Evolutionary conservation across 2,797 vertebrate genomes (phyloP), one percentile per base, ranked within the genome.

Genomic region (Ctenopoma multispine): DNA sequence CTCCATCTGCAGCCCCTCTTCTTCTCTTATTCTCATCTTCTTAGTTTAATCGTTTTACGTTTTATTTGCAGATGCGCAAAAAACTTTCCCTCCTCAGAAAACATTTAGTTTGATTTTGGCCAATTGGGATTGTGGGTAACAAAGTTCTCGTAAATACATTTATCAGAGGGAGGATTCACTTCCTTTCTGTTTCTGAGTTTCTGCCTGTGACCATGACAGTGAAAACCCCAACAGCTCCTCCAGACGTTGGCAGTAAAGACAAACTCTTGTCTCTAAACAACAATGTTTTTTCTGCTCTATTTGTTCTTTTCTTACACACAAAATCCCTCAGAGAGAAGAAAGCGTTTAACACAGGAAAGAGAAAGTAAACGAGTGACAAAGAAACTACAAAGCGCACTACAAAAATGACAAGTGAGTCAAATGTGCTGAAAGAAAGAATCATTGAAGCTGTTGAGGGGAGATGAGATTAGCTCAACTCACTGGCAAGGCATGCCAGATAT

Each of bases 391-490:
- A 10, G 8, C 20, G 5, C 4, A 15, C 20, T 8, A 49, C 21
- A 56, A 62, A 34, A 21, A 0, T 57, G 13, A 70, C 8, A 54
- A 46, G 7, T 56, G n/a, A 49, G 40, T 7, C 17, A 48, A 15
- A 34, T 36, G 56, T 63, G 31, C n/a, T 58, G 27, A 60, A 36
- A 21, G 34, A 40, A 40, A 44, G 58, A 70, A 61, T 23, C 41
- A 36, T 1, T 44, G 31, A 63, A 48, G 75, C 83, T 38, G 69
- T 40, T 61, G 59, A 5, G 43, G 29, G 72, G 60, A 70, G 79
- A 83, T 70, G 74, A 75, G 89, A 89, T 87, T 67, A 85, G 75
- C 58, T 65, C 81, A 56, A 80, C 85, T 88, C 86, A 87, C 38
- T 41, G 78, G 77, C 7, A 63, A 82, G 63, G 86, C 43, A 87